Evolutionary conservation across 2,797 vertebrate genomes (phyloP), one percentile per base, ranked within the genome.

Genomic region (Coranthus polyacanthus): DNA sequence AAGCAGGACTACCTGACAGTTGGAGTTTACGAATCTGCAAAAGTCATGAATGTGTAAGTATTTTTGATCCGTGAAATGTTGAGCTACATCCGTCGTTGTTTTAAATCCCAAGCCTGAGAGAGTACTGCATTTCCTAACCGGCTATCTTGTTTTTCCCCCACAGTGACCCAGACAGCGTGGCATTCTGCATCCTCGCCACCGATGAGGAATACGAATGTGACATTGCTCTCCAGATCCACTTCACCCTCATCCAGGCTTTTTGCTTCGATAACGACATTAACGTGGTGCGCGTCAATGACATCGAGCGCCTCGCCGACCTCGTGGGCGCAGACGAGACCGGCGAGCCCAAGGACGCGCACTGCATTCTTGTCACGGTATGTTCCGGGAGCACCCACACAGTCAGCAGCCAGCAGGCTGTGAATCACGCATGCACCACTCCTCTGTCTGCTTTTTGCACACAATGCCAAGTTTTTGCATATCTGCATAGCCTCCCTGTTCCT

Each of bases 41-140:
- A 98, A 93, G 94, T 99, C 81, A 96, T 98, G 95, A 99, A 99
- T 89, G 93, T 98, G 97, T 99, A 86, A 98, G 98, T 98, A 86
- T 87, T 68, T 12, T 47, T 44, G 10, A 10, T 64, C 32, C 3
- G 0, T 17, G 11, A 16, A 12, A 12, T 21, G 1, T 36, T 22
- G 2, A 13, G 18, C 11, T 39, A 1, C 17, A 5, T 0, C 10
- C 34, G 3, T 0, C 0, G 3, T 29, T 32, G 46, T 18, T 1
- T 16, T 54, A 5, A 6, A 16, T 12, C 26, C 11, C 2, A 12
- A 2, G 4, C 39, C 2, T 3, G 6, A 12, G 4, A 12, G 67
- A 13, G 12, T n/a, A n/a, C n/a, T n/a, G n/a, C 10, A 1, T 15
- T 1, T 17, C 12, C 57, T 88, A 24, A 88, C 64, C 56, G 0